phyloP scores from a whole-genome alignment of 1,140 invertebrate genomes.

The Centruroides vittatus region DNA sequence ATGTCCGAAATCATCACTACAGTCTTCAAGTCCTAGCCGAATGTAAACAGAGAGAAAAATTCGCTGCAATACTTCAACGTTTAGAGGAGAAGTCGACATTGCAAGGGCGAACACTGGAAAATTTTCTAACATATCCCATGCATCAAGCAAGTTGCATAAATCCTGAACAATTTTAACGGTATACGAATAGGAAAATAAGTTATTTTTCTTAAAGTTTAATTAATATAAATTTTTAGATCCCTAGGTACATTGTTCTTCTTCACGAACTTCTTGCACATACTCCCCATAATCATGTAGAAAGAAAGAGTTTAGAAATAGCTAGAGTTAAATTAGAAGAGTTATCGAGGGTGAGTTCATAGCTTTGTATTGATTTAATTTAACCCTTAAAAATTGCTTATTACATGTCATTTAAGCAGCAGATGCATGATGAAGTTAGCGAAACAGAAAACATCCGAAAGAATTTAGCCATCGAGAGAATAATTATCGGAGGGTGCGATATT shows the following conservation, averaged over 20 bases:
- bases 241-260: constrained; percentile 79
- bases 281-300: constrained; percentile 86
- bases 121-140: constrained; percentile 88
- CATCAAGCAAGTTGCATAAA: constrained; percentile 53
- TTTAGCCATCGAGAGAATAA: constrained; percentile 84
- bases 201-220: background rate
- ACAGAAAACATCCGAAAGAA: constrained; percentile 90
- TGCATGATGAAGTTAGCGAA: constrained; percentile 83
- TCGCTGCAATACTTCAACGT: constrained; percentile 60
- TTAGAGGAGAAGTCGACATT: constrained; percentile 75
- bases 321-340: constrained; percentile 76
- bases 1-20: constrained; percentile 86
- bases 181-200: no score
- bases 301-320: constrained; percentile 74
- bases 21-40: constrained; percentile 83
- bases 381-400: no score
- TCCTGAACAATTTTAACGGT: no score
- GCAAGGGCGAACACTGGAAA: constrained; percentile 70
- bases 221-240: constrained; percentile 44
- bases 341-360: constrained; percentile 40
- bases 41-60: constrained; percentile 71
- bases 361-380: no score
- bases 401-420: constrained; percentile 31
- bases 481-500: constrained; percentile 88
- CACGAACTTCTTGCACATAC: constrained; percentile 84